Conservation (phyloP, 2,888 invertebrate genomes). For the Cerastis leucographa region DNA sequence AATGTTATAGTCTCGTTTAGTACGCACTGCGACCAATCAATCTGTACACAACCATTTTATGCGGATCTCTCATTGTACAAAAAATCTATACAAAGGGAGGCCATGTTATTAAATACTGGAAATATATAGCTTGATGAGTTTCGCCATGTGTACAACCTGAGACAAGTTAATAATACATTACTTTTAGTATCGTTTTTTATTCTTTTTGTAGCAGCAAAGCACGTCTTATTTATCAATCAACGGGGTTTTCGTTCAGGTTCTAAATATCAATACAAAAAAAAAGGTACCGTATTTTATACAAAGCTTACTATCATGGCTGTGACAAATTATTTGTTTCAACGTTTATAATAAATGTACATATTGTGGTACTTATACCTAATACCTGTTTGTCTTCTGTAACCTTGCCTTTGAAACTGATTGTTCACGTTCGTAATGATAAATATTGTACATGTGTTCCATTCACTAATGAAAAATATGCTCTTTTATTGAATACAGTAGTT, state of each 20-base stretch:
- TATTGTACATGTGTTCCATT: conserved; percentile 58
- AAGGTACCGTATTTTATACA: conserved; percentile 15
- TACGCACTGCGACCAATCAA: no score
- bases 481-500: conserved; percentile 16
- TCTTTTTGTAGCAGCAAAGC: neutral
- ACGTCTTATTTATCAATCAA: neutral
- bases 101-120: no score
- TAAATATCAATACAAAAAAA: conserved; percentile 9
- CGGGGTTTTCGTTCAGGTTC: neutral
- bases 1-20: neutral
- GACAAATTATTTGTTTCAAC: conserved; percentile 37
- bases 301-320: conserved; percentile 31
- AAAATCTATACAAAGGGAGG: no score
- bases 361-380: neutral
- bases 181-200: neutral
- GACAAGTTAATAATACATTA: neutral
- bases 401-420: conserved; percentile 70
- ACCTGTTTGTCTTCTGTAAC: conserved; percentile 58
- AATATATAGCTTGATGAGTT: no score
- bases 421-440: conserved; percentile 69
- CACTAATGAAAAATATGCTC: conserved; percentile 39
- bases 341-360: conserved; percentile 31
- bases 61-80: no score
- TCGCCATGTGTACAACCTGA: neutral
- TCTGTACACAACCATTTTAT: no score